Evolutionary conservation across 2,888 invertebrate genomes (phyloP).

Genomic region (Priocnemis perturbator): DNA sequence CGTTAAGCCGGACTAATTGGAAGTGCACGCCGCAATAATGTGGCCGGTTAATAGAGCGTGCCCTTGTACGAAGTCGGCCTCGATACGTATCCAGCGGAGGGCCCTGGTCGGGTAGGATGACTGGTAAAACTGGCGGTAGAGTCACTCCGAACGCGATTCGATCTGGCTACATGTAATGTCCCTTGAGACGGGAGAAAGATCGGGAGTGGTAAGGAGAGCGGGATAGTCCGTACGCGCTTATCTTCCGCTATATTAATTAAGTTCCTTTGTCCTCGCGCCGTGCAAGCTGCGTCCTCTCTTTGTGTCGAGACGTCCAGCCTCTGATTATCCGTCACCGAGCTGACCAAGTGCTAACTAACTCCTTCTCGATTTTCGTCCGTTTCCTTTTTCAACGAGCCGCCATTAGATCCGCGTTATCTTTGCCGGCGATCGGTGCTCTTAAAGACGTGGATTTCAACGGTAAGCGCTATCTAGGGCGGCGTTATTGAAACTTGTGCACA

Average conservation of each 20-base stretch:
- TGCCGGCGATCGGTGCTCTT: too few species aligned
- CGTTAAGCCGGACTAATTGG: constrained; percentile 57
- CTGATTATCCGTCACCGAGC: too few species aligned
- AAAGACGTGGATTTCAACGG: too few species aligned
- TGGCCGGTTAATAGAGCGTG: constrained; percentile 52
- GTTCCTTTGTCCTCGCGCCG: constrained; percentile 48
- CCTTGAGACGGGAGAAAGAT: constrained; percentile 24
- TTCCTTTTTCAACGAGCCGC: too few species aligned
- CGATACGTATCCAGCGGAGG: constrained; percentile 16
- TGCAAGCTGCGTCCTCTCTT: neutral
- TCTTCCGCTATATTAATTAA: constrained; percentile 56
- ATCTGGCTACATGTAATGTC: constrained; percentile 42
- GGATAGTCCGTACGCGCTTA: constrained; percentile 24
- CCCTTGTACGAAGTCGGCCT: constrained; percentile 22
- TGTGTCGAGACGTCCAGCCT: neutral
- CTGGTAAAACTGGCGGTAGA: constrained; percentile 37
- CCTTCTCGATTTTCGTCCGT: too few species aligned
- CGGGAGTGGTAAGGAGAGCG: constrained; percentile 15
- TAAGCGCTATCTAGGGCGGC: too few species aligned
- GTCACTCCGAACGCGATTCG: constrained; percentile 46
- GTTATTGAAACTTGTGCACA: too few species aligned
- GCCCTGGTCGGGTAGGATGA: constrained; percentile 38
- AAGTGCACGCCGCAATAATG: constrained; percentile 56
- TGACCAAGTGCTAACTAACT: too few species aligned
- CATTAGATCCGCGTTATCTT: too few species aligned